phyloP scores from a whole-genome alignment of 2,797 vertebrate species.

The Ciconia nigra region DNA sequence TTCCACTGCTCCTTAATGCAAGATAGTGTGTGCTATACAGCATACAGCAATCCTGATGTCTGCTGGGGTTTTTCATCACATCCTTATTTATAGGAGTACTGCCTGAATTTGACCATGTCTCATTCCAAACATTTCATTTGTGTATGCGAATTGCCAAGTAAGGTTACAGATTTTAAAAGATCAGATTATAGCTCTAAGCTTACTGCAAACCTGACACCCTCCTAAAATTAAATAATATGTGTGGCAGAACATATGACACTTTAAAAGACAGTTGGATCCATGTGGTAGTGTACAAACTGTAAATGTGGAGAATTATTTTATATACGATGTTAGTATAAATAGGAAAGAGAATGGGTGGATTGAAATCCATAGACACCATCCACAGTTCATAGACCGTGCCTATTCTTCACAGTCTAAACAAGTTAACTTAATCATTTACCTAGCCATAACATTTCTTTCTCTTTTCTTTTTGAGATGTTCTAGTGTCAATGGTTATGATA shows the following conservation, averaged over 20 bases:
- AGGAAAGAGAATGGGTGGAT: background rate
- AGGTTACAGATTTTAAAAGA: background rate
- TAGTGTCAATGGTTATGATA: background rate
- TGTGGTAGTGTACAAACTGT: background rate
- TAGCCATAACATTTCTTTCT: background rate
- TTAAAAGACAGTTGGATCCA: background rate
- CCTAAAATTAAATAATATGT: background rate
- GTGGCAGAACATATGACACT: background rate
- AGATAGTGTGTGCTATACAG: background rate
- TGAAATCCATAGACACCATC: background rate
- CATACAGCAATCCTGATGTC: background rate
- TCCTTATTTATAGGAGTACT: background rate
- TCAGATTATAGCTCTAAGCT: background rate
- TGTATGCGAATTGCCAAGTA: background rate
- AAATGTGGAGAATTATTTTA: background rate
- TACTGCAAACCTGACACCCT: background rate
- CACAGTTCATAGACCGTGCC: background rate
- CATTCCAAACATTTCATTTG: background rate
- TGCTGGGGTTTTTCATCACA: background rate
- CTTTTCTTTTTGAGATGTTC: background rate
- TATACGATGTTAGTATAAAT: background rate
- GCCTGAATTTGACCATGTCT: background rate
- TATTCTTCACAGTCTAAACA: background rate
- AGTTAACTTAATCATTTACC: background rate
- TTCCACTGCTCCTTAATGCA: background rate